Evolutionary conservation across 2,113 vertebrate species (phyloP).

Genomic region (Carassius gibelio): DNA sequence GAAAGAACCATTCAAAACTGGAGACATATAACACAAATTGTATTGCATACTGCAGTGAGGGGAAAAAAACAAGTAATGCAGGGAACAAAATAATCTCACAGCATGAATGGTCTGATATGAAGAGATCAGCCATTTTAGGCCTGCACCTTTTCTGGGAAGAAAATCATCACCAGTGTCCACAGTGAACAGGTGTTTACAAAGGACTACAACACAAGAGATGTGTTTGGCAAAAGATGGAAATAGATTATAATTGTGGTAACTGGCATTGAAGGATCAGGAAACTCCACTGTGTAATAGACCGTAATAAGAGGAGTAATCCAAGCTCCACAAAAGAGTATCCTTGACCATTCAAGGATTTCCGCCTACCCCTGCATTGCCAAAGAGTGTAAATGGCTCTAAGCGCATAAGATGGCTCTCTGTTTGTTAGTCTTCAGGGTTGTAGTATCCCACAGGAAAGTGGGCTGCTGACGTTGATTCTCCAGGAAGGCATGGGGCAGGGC

Average conservation of each 20-base stretch:
- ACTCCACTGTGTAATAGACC: no score
- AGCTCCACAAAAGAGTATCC: background rate
- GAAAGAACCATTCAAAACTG: background rate
- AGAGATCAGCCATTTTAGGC: conserved; percentile 17
- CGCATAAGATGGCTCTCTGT: background rate
- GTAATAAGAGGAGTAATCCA: background rate
- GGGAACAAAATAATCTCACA: background rate
- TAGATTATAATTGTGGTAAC: background rate
- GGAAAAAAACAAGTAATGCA: background rate
- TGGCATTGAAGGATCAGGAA: background rate
- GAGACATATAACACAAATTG: background rate
- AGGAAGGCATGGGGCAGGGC: background rate
- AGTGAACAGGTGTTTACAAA: background rate
- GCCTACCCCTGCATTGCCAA: background rate
- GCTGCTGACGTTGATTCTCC: background rate
- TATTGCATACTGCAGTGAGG: conserved; percentile 1
- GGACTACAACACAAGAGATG: background rate
- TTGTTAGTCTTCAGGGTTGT: conserved; percentile 1
- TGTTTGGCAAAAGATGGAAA: background rate
- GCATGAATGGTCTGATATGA: conserved; percentile 13
- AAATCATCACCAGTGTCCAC: background rate
- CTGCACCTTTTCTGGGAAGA: background rate
- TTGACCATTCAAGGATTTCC: conserved; percentile 20
- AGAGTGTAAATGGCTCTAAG: background rate
- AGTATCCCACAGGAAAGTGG: conserved; percentile 22